These are phyloP conservation scores for Thalassophryne amazonica DNA, from an alignment of 2,797 vertebrate genomes.

Conservation along the genomic window DNA sequence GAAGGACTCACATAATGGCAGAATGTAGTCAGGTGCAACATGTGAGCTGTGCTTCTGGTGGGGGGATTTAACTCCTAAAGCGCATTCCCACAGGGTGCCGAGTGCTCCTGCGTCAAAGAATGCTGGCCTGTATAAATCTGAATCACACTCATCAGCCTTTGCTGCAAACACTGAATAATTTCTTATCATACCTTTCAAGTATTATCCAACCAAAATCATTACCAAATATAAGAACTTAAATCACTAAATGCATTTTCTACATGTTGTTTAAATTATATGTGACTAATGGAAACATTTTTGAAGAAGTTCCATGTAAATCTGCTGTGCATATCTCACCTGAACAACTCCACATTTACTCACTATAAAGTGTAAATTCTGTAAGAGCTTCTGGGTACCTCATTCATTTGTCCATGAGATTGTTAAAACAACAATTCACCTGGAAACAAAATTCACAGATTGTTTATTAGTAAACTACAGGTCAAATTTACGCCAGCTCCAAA, in stretches of 20 bases:
- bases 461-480: not conserved
- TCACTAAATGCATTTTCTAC: not conserved
- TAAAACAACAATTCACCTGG: not conserved
- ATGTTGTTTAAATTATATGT: too few relatives aligned
- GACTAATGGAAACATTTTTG: too few relatives aligned
- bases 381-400: not conserved
- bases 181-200: too few relatives aligned
- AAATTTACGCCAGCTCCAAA: too few relatives aligned
- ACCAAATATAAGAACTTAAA: too few relatives aligned
- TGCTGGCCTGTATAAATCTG: too few relatives aligned
- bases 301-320: too few relatives aligned
- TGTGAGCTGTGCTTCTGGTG: conserved; percentile 30
- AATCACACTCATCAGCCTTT: too few relatives aligned
- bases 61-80: conserved; percentile 12
- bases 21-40: conserved; percentile 38
- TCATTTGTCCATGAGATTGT: not conserved
- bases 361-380: conserved; percentile 20
- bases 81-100: conserved; percentile 30
- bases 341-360: not conserved
- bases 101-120: not conserved
- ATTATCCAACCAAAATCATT: not conserved
- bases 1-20: conserved; percentile 1
- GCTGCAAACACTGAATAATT: too few relatives aligned
- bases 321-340: not conserved
- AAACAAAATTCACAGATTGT: not conserved